Evolutionary conservation across 2,113 vertebrate genomes (phyloP).

Genomic region (Coregonus clupeaformis): DNA sequence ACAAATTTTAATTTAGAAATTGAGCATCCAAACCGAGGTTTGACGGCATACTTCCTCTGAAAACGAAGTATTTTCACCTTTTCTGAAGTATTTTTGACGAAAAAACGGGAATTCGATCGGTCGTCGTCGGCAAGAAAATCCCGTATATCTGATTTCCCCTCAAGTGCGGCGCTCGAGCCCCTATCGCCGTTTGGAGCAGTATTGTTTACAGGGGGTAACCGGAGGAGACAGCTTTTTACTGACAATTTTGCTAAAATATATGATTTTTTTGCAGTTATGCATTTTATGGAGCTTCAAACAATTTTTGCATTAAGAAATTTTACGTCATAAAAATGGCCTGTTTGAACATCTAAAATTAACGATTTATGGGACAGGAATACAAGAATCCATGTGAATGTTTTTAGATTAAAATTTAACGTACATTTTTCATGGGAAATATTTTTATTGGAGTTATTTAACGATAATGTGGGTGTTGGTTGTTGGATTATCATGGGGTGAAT

Average conservation of each 20-base stretch:
- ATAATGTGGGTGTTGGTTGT: constrained; percentile 82
- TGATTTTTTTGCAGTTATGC: constrained; percentile 67
- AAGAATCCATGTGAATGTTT: constrained; percentile 42
- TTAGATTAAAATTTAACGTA: constrained; percentile 27
- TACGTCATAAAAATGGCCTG: constrained; percentile 76
- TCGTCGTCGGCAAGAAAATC: constrained; percentile 72
- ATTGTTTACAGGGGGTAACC: constrained; percentile 68
- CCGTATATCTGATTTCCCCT: constrained; percentile 77
- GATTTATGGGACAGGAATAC: constrained; percentile 48
- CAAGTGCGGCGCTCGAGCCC: constrained; percentile 74
- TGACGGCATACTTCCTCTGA: constrained; percentile 64
- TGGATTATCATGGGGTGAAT: constrained; percentile 86
- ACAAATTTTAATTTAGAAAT: constrained; percentile 68
- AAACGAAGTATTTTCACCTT: constrained; percentile 56
- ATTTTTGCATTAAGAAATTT: constrained; percentile 75
- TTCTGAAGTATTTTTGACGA: constrained; percentile 62
- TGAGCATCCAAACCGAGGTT: constrained; percentile 66
- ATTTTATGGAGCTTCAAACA: constrained; percentile 61
- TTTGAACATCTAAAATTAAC: constrained; percentile 65
- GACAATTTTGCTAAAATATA: constrained; percentile 51
- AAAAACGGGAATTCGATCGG: constrained; percentile 65
- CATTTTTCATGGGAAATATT: constrained; percentile 63
- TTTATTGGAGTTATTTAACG: constrained; percentile 66
- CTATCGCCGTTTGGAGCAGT: constrained; percentile 67
- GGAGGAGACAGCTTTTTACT: constrained; percentile 53